phyloP scores from a whole-genome alignment of 2,888 invertebrate genomes.

The Pardosa pseudoannulata region DNA sequence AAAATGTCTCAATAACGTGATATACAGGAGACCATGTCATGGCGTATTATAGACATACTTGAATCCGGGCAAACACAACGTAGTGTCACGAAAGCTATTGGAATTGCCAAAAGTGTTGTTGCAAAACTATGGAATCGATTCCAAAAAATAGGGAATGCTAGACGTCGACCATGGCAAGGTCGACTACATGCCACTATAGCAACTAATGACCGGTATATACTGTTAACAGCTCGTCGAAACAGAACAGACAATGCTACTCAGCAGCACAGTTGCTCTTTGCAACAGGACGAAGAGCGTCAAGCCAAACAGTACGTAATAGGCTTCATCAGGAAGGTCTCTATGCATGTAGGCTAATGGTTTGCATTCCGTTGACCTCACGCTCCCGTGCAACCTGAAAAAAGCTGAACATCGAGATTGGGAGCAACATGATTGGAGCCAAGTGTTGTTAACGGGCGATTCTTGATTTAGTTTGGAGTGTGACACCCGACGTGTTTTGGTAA shows the following conservation, averaged over 20 bases:
- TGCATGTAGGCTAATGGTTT: not conserved
- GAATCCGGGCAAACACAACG: too few relatives aligned
- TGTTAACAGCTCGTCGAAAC: too few relatives aligned
- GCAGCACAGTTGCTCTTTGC: not conserved
- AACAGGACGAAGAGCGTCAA: not conserved
- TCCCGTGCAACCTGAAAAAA: not conserved
- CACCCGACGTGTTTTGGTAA: not conserved
- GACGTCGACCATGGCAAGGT: too few relatives aligned
- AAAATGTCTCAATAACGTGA: too few relatives aligned
- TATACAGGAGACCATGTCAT: too few relatives aligned
- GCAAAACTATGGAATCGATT: conserved; percentile 33
- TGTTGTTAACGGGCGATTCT: not conserved
- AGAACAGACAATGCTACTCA: too few relatives aligned
- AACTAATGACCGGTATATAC: too few relatives aligned
- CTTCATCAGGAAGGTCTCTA: conserved; percentile 1
- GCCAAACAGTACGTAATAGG: not conserved
- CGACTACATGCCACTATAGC: too few relatives aligned
- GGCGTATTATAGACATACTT: too few relatives aligned
- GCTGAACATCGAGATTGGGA: not conserved
- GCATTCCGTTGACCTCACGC: not conserved
- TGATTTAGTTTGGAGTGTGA: not conserved
- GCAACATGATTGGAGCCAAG: not conserved
- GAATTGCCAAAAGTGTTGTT: too few relatives aligned
- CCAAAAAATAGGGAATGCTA: conserved; percentile 24
- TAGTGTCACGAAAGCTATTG: too few relatives aligned